phyloP scores from a whole-genome alignment of 35 echinoderm and acorn worm genomes.

The Nesometra sesokonis region DNA sequence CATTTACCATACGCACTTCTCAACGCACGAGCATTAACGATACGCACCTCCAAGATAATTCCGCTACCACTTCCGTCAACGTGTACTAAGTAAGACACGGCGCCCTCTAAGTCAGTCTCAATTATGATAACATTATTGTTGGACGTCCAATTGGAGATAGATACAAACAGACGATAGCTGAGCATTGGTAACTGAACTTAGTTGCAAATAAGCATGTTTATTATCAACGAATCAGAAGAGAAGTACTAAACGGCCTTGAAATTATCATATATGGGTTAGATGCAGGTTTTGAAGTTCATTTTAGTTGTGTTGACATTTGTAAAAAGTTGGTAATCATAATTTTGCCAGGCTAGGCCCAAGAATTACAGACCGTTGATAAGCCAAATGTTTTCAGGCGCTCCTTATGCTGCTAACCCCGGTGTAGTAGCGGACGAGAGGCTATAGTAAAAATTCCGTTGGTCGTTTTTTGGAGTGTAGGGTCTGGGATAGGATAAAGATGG shows the following conservation, averaged over 20 bases:
- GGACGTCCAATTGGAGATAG: background rate
- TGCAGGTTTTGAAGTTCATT: background rate
- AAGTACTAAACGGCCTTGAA: background rate
- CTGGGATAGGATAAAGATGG: background rate
- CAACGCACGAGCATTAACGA: too few species aligned
- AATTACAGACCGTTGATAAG: background rate
- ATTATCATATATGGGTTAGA: constrained; percentile 1
- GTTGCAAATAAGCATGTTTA: background rate
- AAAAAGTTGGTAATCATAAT: background rate
- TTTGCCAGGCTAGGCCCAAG: background rate
- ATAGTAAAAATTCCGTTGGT: background rate
- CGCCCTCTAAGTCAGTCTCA: background rate
- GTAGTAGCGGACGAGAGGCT: background rate
- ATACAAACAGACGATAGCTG: background rate
- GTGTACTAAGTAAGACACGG: background rate
- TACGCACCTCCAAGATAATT: too few species aligned
- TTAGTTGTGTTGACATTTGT: background rate
- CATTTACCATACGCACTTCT: too few species aligned
- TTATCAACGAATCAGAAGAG: background rate
- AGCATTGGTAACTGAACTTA: background rate
- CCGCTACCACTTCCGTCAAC: too few species aligned
- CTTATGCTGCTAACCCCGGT: background rate
- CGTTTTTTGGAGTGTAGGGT: background rate
- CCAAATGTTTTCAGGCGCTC: background rate
- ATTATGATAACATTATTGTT: background rate